A percentile compares a stretch with the other conserved stretches of the same genome.
phyloP scores from a whole-genome alignment of 2,797 vertebrate species.

The Notamacropus eugenii region DNA sequence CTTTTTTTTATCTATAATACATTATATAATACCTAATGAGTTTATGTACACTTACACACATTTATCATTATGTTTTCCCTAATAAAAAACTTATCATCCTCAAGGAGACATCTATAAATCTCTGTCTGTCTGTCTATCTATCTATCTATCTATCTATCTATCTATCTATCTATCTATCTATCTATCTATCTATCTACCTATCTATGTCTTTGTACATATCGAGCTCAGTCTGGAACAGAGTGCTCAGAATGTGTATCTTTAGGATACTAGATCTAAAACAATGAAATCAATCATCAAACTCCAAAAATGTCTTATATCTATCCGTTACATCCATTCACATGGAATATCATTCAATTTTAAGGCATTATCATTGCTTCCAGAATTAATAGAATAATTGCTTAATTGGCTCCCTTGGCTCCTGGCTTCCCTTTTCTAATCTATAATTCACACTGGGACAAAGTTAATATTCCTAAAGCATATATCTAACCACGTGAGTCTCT shows the following conservation, averaged over 20 bases:
- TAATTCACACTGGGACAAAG: background rate
- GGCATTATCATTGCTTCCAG: background rate
- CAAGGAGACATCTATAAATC: background rate
- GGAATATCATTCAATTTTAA: background rate
- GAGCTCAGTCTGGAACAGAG: conserved; percentile 44
- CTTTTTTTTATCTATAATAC: background rate
- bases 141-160: background rate
- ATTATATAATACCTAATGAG: background rate
- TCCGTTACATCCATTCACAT: background rate
- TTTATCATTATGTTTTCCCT: conserved; percentile 21
- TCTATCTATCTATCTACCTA: background rate
- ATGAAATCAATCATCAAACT: conserved; percentile 50
- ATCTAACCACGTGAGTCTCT: background rate
- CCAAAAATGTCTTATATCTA: conserved; percentile 11
- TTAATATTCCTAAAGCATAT: background rate
- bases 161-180: background rate
- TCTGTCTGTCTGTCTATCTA: too few species aligned
- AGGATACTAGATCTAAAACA: conserved; percentile 54
- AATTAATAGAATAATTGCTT: background rate
- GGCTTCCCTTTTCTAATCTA: background rate
- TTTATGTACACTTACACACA: background rate
- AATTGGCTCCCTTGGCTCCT: background rate
- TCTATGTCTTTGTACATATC: conserved; percentile 70
- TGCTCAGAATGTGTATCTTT: conserved; percentile 19
- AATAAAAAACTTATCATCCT: conserved; percentile 32